These are phyloP conservation scores for Caligus rogercresseyi DNA, from an alignment of 1,140 invertebrate genomes.

Conservation along the genomic window DNA sequence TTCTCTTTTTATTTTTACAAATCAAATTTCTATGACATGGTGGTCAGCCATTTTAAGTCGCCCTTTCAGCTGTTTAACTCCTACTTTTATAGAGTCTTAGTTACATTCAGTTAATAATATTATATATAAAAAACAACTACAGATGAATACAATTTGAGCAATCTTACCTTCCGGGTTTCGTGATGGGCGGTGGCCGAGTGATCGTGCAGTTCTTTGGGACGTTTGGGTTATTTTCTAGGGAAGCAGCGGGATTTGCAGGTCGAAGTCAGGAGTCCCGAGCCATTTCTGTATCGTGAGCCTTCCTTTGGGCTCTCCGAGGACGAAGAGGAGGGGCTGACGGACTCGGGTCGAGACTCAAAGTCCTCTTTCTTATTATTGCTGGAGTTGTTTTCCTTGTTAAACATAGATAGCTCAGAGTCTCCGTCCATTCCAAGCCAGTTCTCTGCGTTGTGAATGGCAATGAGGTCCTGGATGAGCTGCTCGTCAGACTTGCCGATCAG, in stretches of 20 bases:
- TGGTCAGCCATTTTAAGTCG: too few species aligned
- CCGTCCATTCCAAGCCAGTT: constrained; percentile 81
- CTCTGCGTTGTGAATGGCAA: constrained; percentile 76
- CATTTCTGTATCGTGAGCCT: neutral
- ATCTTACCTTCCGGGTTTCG: constrained; percentile 9
- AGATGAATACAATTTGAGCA: neutral
- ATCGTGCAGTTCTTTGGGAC: constrained; percentile 20
- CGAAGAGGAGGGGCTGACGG: neutral
- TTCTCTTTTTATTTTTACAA: too few species aligned
- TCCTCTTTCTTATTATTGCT: neutral
- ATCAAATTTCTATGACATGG: too few species aligned
- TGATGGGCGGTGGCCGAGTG: constrained; percentile 17
- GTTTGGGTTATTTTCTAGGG: constrained; percentile 16
- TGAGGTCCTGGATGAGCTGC: constrained; percentile 68
- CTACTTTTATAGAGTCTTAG: too few species aligned
- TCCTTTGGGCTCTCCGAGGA: neutral
- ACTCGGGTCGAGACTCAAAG: neutral
- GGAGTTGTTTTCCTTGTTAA: constrained; percentile 35
- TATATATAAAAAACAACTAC: too few species aligned
- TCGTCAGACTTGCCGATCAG: constrained; percentile 77
- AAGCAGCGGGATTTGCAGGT: constrained; percentile 15
- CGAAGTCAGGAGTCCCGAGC: neutral
- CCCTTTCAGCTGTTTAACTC: too few species aligned
- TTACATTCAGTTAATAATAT: too few species aligned
- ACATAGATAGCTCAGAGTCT: constrained; percentile 57